Percentiles rank a stretch among this genome's conserved stretches.
Evolutionary conservation across 2,888 invertebrate species (phyloP).

Genomic region (Acleris sparsana): DNA sequence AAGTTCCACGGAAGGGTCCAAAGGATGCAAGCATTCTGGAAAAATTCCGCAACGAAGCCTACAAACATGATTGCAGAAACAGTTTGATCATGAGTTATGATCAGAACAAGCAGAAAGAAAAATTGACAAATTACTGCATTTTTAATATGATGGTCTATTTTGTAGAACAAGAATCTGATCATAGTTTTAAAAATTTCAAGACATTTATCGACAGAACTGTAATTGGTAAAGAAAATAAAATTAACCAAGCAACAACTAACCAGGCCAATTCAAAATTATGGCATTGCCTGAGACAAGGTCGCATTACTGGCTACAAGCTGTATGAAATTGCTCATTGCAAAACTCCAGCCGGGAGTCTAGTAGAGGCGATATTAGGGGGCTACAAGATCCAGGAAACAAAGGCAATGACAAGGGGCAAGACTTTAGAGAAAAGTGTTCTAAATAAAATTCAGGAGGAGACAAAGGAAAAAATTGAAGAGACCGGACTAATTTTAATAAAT

Average conservation of each 20-base stretch:
- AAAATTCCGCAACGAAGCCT: background rate
- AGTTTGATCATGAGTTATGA: slow-evolving; percentile 5
- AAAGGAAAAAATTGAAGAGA: background rate
- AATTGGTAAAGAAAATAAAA: background rate
- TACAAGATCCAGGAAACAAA: too few species aligned
- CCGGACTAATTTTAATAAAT: background rate
- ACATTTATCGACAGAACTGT: background rate
- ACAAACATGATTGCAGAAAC: slow-evolving; percentile 1
- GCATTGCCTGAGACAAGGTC: slow-evolving; percentile 4
- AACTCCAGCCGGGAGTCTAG: slow-evolving; percentile 3
- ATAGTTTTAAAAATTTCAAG: background rate
- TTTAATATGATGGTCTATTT: slow-evolving; percentile 6
- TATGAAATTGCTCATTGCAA: slow-evolving; percentile 9
- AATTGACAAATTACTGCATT: background rate
- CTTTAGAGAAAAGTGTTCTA: background rate
- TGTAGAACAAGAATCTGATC: background rate
- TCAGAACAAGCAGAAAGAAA: background rate
- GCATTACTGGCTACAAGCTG: slow-evolving; percentile 6
- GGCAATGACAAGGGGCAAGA: background rate
- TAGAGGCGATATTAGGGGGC: background rate
- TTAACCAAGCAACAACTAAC: background rate
- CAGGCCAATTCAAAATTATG: slow-evolving; percentile 9
- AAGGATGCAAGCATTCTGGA: background rate
- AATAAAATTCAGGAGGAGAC: background rate
- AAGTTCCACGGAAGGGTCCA: background rate